phyloP scores from a whole-genome alignment of 1,140 invertebrate species.

The Teleogryllus occipitalis region DNA sequence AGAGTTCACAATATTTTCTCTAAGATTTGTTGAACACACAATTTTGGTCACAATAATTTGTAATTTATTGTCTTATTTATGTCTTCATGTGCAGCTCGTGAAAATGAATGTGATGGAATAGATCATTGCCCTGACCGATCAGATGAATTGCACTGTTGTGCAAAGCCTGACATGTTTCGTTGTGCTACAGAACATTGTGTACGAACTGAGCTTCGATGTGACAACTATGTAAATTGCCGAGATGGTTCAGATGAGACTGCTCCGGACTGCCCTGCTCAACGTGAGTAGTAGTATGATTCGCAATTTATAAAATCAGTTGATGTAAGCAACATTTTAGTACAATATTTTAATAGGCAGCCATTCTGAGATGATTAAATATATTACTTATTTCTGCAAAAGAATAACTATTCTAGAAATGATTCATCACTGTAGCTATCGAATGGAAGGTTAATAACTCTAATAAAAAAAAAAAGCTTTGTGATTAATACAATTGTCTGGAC shows the following conservation, averaged over 20 bases:
- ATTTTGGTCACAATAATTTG: neutral
- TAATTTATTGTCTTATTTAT: slow-evolving; percentile 14
- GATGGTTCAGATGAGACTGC: slow-evolving; percentile 63
- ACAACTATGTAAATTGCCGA: slow-evolving; percentile 60
- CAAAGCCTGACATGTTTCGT: slow-evolving; percentile 28
- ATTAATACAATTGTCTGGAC: no score
- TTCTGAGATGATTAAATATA: no score
- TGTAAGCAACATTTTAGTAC: no score
- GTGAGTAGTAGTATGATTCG: neutral
- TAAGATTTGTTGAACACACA: neutral
- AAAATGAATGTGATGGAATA: slow-evolving; percentile 58
- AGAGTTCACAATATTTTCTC: neutral
- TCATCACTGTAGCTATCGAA: no score
- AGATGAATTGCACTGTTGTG: slow-evolving; percentile 55
- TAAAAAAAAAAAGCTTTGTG: no score
- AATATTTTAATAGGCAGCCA: no score
- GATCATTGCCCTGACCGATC: slow-evolving; percentile 60
- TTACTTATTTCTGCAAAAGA: no score
- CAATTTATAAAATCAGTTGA: no score
- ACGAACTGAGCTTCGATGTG: slow-evolving; percentile 40
- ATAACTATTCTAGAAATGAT: no score
- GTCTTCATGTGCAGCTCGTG: slow-evolving; percentile 32
- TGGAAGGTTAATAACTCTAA: no score
- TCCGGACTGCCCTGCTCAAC: slow-evolving; percentile 39
- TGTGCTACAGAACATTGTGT: neutral